phyloP scores from a whole-genome alignment of 2,113 vertebrate genomes.

The Oreotrochilus melanogaster region DNA sequence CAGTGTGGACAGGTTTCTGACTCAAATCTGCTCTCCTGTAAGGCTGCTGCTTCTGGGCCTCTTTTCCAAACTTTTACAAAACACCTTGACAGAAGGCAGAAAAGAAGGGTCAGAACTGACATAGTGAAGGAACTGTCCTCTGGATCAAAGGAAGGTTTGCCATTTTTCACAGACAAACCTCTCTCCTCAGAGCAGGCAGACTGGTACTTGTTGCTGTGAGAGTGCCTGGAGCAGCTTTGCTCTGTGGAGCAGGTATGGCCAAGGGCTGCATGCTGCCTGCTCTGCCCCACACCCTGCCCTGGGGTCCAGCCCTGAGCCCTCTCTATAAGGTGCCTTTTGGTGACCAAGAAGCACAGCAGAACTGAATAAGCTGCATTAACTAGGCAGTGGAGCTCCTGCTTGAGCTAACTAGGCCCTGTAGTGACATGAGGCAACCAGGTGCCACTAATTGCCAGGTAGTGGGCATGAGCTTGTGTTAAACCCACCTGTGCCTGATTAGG shows the following conservation, averaged over 20 bases:
- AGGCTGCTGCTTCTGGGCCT: not conserved
- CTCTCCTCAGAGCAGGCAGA: not conserved
- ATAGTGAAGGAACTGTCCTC: not conserved
- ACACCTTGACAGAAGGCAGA: not conserved
- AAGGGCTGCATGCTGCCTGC: not conserved
- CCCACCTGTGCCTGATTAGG: no score
- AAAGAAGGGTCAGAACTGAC: not conserved
- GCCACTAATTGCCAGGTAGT: no score
- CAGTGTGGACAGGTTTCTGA: not conserved
- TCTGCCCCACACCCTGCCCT: no score
- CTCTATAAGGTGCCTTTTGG: not conserved
- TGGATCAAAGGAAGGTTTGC: not conserved
- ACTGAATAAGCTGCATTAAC: no score
- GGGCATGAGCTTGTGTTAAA: no score
- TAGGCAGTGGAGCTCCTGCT: no score
- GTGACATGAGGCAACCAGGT: no score
- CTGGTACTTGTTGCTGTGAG: not conserved
- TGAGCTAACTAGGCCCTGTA: no score
- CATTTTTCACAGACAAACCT: rapidly evolving
- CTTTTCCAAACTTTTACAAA: not conserved
- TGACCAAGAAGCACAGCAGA: not conserved
- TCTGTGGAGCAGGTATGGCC: rapidly evolving
- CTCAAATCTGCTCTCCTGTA: not conserved
- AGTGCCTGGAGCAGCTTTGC: not conserved
- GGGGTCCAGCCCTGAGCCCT: not conserved